phyloP scores from a whole-genome alignment of 2,888 invertebrate species.

The Drepanosiphum platanoidis region DNA sequence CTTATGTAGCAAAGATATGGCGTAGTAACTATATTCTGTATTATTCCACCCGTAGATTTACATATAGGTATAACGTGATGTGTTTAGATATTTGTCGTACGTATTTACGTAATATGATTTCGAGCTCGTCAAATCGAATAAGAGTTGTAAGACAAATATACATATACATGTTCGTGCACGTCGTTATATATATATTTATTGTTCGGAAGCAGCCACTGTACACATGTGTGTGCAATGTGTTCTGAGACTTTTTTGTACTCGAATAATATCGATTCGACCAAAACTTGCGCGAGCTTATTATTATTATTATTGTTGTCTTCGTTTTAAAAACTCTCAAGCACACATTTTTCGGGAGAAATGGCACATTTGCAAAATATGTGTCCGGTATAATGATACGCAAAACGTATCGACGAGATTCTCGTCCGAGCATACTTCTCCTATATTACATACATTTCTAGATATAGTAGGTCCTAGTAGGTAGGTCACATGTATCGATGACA shows the following conservation, averaged over 20 bases:
- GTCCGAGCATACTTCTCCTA: background rate
- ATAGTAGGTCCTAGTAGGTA: background rate
- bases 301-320: background rate
- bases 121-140: background rate
- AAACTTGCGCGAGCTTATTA: background rate
- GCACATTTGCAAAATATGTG: background rate
- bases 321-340: background rate
- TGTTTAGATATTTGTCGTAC: no score
- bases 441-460: background rate
- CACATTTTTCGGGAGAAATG: background rate
- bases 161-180: background rate
- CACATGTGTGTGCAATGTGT: background rate
- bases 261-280: background rate
- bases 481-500: background rate
- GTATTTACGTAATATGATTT: background rate
- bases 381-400: background rate
- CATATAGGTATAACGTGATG: no score
- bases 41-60: no score
- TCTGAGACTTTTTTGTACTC: background rate
- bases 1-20: no score
- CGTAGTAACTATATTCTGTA: no score
- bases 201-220: no score
- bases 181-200: background rate
- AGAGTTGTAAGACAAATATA: background rate
- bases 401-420: background rate